Percentiles rank a stretch among this genome's conserved stretches.
Conservation (phyloP, 2,113 vertebrate genomes). For the Asarcornis scutulata region DNA sequence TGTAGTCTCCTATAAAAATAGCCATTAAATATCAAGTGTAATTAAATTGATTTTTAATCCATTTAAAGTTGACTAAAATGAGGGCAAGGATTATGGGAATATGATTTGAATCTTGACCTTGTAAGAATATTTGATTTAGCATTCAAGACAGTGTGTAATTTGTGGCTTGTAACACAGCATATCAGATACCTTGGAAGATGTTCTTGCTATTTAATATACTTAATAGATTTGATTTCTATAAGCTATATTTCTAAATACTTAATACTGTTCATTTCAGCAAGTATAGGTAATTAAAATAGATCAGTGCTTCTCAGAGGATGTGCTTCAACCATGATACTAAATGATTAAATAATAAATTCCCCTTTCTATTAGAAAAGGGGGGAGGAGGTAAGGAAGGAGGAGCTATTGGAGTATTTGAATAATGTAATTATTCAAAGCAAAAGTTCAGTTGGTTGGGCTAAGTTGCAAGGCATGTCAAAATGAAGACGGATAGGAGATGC, state of each 20-base stretch:
- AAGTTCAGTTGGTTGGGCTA: not conserved
- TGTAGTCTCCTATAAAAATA: constrained; percentile 56
- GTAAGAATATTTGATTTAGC: not conserved
- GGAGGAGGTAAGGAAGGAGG: no score
- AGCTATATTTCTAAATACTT: not conserved
- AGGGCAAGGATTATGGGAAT: constrained; percentile 4
- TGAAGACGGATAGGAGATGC: not conserved
- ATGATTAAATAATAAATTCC: not conserved
- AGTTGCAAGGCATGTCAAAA: not conserved
- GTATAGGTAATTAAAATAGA: not conserved
- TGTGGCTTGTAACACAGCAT: not conserved
- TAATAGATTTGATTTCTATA: not conserved
- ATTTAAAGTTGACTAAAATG: constrained; percentile 37
- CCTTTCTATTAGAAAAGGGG: not conserved
- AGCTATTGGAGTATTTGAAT: not conserved
- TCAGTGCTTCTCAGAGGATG: not conserved
- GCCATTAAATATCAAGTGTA: constrained; percentile 42
- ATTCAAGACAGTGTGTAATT: not conserved
- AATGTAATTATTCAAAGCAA: not conserved
- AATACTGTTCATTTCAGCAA: not conserved
- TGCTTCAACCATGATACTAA: not conserved
- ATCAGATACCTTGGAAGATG: not conserved
- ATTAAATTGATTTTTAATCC: constrained; percentile 64
- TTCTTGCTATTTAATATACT: not conserved
- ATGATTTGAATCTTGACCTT: constrained; percentile 14